Base-by-base conservation (phyloP, 1,140 invertebrate genomes). In the Procambarus virginalis region DNA sequence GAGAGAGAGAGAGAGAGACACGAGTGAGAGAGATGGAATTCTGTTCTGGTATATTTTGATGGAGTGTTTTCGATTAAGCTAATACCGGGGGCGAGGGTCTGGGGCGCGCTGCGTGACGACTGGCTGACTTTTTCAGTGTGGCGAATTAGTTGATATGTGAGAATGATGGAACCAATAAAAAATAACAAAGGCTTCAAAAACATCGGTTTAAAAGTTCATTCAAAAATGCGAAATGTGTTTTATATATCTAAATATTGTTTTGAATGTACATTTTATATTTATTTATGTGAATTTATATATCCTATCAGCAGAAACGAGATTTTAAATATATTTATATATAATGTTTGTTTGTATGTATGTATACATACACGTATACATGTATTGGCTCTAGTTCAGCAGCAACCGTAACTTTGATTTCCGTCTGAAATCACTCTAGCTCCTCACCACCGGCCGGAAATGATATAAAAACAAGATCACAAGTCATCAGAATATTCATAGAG, bases 61-160 rank as follows among this genome's bases (percentile, higher is more conserved):
- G 86, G 86, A 88, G 86, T 88, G 86, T 88, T 88, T 88, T 88
- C 86, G 87, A 89, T 83, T 86, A 86, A 86, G 85, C 85, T 86
- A 86, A 86, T 86, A 86, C 85, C 76, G n/a, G 68, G n/a, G 34
- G 81, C 81, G 87, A 89, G 87, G 80, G 80, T 77, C 64, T 83
- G 87, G 81, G 22, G 86, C 79, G 70, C 64, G 8, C 60, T 58
- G 78, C 86, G 79, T 88, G 79, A 88, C 86, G 78, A 51, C 79
- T 58, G 55, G 70, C 48, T 76, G 70, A 60, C 55, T 76, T 83
- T 83, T 86, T 86, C 85, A 79, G 76, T 80, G 85, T 86, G 85
- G 85, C 85, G 85, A 89, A 78, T 83, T 83, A 89, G 79, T 89
- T 89, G 87, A 83, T 83, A 89, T 89, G 87, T 89, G 87, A 89